phyloP scores from a whole-genome alignment of 1,140 invertebrate species.

The Oryctes rhinoceros region DNA sequence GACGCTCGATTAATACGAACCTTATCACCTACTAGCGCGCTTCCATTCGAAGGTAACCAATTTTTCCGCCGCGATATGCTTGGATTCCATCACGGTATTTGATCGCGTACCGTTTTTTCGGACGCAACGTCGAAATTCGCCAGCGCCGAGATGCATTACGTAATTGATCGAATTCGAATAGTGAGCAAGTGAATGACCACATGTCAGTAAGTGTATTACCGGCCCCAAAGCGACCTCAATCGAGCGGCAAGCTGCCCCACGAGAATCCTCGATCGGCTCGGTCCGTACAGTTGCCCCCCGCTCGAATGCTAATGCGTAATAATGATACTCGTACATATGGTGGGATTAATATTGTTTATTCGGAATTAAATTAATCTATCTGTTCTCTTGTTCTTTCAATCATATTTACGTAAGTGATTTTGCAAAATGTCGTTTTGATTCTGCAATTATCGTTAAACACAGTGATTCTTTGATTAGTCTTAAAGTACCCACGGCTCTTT shows the following conservation, averaged over 20 bases:
- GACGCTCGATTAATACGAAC: no score
- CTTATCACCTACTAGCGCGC: not conserved
- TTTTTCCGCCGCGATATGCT: not conserved
- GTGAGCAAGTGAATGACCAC: constrained; percentile 53
- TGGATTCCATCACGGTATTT: not conserved
- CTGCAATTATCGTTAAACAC: no score
- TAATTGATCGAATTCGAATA: constrained; percentile 28
- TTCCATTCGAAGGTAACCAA: not conserved
- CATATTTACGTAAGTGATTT: no score
- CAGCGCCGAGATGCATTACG: constrained; percentile 33
- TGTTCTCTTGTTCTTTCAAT: no score
- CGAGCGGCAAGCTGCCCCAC: constrained; percentile 55
- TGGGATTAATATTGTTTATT: not conserved
- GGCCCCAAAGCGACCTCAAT: constrained; percentile 55
- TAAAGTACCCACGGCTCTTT: no score
- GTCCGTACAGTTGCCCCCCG: not conserved
- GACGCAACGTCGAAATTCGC: no score
- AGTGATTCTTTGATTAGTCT: no score
- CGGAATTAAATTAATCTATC: not conserved
- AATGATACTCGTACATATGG: constrained; percentile 20
- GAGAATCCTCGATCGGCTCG: constrained; percentile 17
- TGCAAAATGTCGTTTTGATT: no score
- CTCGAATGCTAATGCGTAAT: not conserved
- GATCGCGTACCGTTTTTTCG: not conserved
- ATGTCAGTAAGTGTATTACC: constrained; percentile 58